Base-by-base conservation (phyloP, 2,888 invertebrate genomes). In the Strigamia crassipes region DNA sequence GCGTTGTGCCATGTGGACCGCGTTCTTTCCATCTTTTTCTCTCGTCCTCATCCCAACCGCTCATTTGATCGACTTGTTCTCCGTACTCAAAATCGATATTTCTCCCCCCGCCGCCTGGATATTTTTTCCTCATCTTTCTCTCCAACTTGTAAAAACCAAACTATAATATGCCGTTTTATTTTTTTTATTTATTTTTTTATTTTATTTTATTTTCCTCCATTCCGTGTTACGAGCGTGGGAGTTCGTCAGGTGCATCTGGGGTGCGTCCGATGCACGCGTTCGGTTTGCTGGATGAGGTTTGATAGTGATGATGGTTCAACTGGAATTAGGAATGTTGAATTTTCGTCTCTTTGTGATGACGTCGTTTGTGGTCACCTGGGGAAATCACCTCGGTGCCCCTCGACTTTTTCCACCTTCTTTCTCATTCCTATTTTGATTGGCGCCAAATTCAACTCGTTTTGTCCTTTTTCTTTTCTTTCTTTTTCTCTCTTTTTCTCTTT, bases 31-130 rank as follows among this genome's bases (percentile, higher is more conserved):
- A 73, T 73, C 73, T 73, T n/a, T 73, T 27, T 27, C 73, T 1
- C 23, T 27, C 73, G 31, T 73, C 73, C 73, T 73, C 73, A 73
- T 73, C 73, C 73, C 73, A 27, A 31, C 13, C 73, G 1, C 31
- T 73, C 73, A 73, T 73, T 73, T 73, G 73, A 73, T 73, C 73
- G 73, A 73, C 73, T 73, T 73, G 73, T 73, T 73, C 73, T 73
- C 27, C 73, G 21, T 73, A 73, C 73, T 73, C 38, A 31, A 73
- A 31, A 73, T 73, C 73, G 73, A 73, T 73, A 73, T 73, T 73
- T 73, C 31, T 73, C 27, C n/a, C 73, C n/a, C 23, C 73, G 15
- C 18, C 15, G 61, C 61, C 73, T 73, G 73, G 23, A 73, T 73
- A 73, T 73, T 73, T 73, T 73, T 73, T 61, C 73, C 27, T n/a